These are phyloP conservation scores for Gastrophysa polygoni DNA, from an alignment of 2,888 invertebrate genomes.

Conservation along the genomic window DNA sequence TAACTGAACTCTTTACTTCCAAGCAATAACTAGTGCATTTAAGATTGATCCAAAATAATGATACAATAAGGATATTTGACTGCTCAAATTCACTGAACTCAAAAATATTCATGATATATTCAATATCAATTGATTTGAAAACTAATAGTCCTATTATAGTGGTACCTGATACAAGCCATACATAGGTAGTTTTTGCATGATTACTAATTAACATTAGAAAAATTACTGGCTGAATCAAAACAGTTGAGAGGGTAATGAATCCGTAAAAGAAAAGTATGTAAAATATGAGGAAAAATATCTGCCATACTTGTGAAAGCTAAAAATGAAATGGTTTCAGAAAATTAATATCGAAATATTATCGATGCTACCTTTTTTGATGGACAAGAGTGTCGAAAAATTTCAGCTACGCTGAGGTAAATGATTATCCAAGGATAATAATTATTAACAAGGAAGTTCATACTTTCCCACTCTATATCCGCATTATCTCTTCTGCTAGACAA, in stretches of 20 bases:
- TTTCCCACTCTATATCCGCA: conserved; percentile 75
- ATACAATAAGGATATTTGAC: conserved; percentile 62
- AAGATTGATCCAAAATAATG: conserved; percentile 73
- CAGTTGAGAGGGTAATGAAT: conserved; percentile 36
- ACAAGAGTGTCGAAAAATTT: conserved; percentile 56
- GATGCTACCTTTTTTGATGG: conserved; percentile 24
- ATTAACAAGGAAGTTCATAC: conserved; percentile 64
- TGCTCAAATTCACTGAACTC: conserved; percentile 57
- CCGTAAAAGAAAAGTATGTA: conserved; percentile 43
- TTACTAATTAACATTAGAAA: conserved; percentile 54
- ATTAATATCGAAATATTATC: conserved; percentile 8
- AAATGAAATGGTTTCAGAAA: conserved; percentile 42
- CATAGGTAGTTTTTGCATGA: conserved; percentile 57
- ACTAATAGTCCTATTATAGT: conserved; percentile 53
- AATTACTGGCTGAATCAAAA: conserved; percentile 62
- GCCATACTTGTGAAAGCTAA: conserved; percentile 62
- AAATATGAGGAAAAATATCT: conserved; percentile 61
- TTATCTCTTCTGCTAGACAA: conserved; percentile 66
- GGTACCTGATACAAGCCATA: conserved; percentile 64
- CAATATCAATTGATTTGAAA: conserved; percentile 37
- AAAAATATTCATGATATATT: conserved; percentile 32
- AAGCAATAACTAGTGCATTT: conserved; percentile 79
- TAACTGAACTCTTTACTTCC: conserved; percentile 58
- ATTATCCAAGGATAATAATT: conserved; percentile 64
- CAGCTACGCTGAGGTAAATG: conserved; percentile 63